Conservation (phyloP, 2,797 vertebrate genomes). For the Lagodon rhomboides region DNA sequence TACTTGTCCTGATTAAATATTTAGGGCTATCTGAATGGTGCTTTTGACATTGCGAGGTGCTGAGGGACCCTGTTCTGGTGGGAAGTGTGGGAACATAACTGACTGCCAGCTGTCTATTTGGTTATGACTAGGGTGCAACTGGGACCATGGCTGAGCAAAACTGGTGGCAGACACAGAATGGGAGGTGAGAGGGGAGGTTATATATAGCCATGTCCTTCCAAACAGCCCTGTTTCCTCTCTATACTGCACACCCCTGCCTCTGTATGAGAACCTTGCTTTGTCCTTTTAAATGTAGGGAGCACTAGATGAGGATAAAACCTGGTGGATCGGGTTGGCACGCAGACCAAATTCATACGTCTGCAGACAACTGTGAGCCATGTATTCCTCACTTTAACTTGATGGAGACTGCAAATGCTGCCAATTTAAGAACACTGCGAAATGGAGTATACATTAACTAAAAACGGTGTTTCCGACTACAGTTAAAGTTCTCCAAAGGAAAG, state of each 20-base stretch:
- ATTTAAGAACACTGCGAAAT: constrained; percentile 42
- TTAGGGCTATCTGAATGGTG: constrained; percentile 79
- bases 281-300: constrained; percentile 60
- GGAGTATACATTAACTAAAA: constrained; percentile 39
- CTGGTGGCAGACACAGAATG: constrained; percentile 58
- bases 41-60: constrained; percentile 79
- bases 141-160: constrained; percentile 62
- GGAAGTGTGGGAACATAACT: constrained; percentile 72
- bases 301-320: constrained; percentile 48
- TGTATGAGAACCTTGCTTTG: constrained; percentile 58
- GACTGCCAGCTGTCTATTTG: constrained; percentile 77
- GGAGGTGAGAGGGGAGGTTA: constrained; percentile 72
- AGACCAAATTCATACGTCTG: constrained; percentile 46
- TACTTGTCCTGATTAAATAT: constrained; percentile 87
- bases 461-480: constrained; percentile 37
- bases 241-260: constrained; percentile 37
- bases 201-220: constrained; percentile 79
- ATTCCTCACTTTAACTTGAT: constrained; percentile 43
- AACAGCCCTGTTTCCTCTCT: constrained; percentile 49
- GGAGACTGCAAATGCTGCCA: constrained; percentile 38
- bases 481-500: constrained; percentile 47
- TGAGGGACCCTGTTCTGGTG: constrained; percentile 70
- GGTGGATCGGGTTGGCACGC: constrained; percentile 21
- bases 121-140: constrained; percentile 60
- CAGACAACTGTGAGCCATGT: constrained; percentile 30